phyloP scores from a whole-genome alignment of 92 coral and sea anemone genomes.

The Pocillopora grandis region DNA sequence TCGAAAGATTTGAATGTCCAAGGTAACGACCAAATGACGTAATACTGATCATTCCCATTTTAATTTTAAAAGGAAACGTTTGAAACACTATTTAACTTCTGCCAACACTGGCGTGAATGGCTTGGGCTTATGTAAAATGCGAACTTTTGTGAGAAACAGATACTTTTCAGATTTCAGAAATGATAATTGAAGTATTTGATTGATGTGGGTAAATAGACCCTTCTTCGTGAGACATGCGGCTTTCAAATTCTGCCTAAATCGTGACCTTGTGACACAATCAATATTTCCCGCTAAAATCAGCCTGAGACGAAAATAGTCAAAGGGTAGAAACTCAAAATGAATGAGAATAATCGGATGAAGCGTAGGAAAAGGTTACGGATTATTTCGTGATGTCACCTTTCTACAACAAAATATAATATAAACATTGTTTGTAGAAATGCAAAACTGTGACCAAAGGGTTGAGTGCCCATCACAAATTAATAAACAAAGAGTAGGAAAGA shows the following conservation, averaged over 20 bases:
- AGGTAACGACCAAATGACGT: background rate
- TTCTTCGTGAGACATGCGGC: background rate
- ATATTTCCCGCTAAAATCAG: slow-evolving; percentile 3
- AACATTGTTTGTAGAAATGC: background rate
- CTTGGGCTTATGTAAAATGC: background rate
- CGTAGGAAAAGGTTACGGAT: background rate
- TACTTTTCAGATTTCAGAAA: background rate
- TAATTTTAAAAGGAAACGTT: background rate
- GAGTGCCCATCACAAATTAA: background rate
- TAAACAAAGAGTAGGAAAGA: background rate
- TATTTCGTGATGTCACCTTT: background rate
- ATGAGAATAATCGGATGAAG: too few species aligned
- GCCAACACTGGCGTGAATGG: background rate
- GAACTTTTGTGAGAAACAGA: background rate
- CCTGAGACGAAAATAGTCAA: background rate
- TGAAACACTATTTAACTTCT: background rate
- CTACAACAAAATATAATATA: background rate
- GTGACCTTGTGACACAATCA: background rate
- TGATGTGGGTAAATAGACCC: background rate
- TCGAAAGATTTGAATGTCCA: background rate
- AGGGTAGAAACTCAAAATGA: background rate
- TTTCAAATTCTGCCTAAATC: slow-evolving; percentile 8
- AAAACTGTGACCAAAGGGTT: background rate
- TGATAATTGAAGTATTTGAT: too few species aligned
- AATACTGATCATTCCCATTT: background rate